phyloP scores from a whole-genome alignment of 2,888 invertebrate species.

The Vanessa cardui region DNA sequence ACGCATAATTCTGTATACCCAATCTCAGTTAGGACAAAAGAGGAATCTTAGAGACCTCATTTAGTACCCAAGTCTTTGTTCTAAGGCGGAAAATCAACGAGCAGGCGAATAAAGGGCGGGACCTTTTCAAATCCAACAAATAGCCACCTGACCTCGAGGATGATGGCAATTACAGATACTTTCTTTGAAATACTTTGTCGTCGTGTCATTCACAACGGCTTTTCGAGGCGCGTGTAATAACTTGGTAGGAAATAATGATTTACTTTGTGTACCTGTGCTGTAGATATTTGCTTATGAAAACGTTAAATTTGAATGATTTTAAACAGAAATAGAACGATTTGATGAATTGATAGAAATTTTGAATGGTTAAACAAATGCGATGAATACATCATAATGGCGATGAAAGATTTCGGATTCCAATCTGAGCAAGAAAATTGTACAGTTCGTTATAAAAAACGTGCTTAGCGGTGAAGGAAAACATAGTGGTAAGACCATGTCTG shows the following conservation, averaged over 20 bases:
- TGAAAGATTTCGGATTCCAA: too few species aligned
- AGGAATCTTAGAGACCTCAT: slow-evolving; percentile 56
- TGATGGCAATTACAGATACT: slow-evolving; percentile 64
- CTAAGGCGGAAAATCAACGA: slow-evolving; percentile 63
- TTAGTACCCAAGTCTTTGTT: slow-evolving; percentile 62
- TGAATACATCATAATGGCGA: too few species aligned
- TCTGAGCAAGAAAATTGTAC: too few species aligned
- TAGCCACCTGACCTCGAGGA: slow-evolving; percentile 58
- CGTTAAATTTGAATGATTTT: too few species aligned
- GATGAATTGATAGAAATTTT: too few species aligned
- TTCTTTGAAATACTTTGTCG: slow-evolving; percentile 62
- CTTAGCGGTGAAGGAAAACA: too few species aligned
- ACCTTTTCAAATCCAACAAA: slow-evolving; percentile 62
- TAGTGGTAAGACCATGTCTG: too few species aligned
- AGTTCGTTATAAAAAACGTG: too few species aligned
- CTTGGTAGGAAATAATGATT: slow-evolving; percentile 11
- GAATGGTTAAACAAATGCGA: too few species aligned
- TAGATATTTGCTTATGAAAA: neutral
- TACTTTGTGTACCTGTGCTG: slow-evolving; percentile 3
- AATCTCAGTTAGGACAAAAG: slow-evolving; percentile 48
- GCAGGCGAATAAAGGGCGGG: slow-evolving; percentile 55
- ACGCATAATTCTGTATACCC: slow-evolving; percentile 20
- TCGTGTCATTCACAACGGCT: slow-evolving; percentile 44
- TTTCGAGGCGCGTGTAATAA: slow-evolving; percentile 16
- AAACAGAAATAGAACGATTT: too few species aligned